Percentiles rank a stretch among this genome's conserved stretches.
These are phyloP conservation scores for Muscicapa striata DNA, from an alignment of 2,797 vertebrate species.

Conservation along the genomic window DNA sequence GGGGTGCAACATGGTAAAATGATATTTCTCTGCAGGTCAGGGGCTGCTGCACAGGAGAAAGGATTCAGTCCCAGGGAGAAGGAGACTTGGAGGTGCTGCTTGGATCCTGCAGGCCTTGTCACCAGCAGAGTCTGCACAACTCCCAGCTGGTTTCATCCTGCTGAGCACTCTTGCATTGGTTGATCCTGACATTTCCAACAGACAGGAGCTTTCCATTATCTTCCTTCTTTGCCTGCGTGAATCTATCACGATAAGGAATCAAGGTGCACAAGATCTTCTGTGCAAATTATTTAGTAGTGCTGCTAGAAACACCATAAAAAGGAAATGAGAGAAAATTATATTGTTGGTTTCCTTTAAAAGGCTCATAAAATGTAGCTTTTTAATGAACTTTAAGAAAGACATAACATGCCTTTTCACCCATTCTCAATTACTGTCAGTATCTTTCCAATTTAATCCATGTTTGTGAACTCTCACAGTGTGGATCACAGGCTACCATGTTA, in stretches of 20 bases:
- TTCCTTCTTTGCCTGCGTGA: background rate
- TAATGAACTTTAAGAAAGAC: background rate
- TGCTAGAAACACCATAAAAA: background rate
- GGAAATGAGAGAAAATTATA: background rate
- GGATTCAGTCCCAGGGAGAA: background rate
- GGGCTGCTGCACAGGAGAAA: background rate
- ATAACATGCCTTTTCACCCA: background rate
- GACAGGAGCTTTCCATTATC: background rate
- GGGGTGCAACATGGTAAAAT: background rate
- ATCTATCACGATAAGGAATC: background rate
- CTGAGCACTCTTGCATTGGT: background rate
- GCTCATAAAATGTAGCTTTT: background rate
- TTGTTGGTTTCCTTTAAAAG: background rate
- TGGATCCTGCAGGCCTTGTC: background rate
- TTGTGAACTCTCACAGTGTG: background rate
- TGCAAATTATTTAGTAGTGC: background rate
- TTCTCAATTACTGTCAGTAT: background rate
- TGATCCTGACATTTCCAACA: background rate
- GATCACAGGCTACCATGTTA: background rate
- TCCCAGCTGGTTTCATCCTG: background rate
- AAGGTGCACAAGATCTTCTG: background rate
- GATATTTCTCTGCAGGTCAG: background rate
- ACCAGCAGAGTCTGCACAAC: background rate
- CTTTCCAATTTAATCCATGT: background rate
- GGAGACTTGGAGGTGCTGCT: background rate